Percentiles rank a stretch among this genome's conserved stretches.
phyloP scores from a whole-genome alignment of 2,797 vertebrate species.

The Dipus sagitta region DNA sequence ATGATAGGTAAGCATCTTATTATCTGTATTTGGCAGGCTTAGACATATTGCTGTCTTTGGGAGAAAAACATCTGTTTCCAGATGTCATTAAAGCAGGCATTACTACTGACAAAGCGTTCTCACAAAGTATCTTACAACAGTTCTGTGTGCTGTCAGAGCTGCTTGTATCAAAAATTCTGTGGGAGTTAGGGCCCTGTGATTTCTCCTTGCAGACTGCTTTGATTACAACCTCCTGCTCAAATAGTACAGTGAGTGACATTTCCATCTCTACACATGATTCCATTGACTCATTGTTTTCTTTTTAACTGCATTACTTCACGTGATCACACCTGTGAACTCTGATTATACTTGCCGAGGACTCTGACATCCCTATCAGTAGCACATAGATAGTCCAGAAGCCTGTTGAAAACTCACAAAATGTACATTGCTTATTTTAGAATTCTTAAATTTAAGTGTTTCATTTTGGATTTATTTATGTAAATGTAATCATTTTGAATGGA shows the following conservation, averaged over 20 bases:
- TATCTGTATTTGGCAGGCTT: slow-evolving; percentile 76
- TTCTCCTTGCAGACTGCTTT: slow-evolving; percentile 75
- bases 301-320: slow-evolving; percentile 61
- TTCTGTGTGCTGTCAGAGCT: slow-evolving; percentile 70
- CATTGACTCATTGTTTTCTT: slow-evolving; percentile 67
- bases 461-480: slow-evolving; percentile 63
- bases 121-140: slow-evolving; percentile 69
- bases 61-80: slow-evolving; percentile 78
- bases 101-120: slow-evolving; percentile 67
- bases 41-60: slow-evolving; percentile 62
- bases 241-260: slow-evolving; percentile 72
- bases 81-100: slow-evolving; percentile 75
- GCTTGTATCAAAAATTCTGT: slow-evolving; percentile 71
- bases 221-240: slow-evolving; percentile 76
- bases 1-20: slow-evolving; percentile 79
- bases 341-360: slow-evolving; percentile 53
- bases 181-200: slow-evolving; percentile 65
- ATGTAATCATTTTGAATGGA: slow-evolving; percentile 39
- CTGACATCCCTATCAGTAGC: slow-evolving; percentile 50
- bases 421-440: slow-evolving; percentile 67
- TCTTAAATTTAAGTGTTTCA: slow-evolving; percentile 65
- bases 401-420: slow-evolving; percentile 60
- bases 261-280: slow-evolving; percentile 41
- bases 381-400: background rate
- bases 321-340: slow-evolving; percentile 72